Evolutionary conservation across 1,140 invertebrate genomes (phyloP).

Genomic region (Gryllus bimaculatus): DNA sequence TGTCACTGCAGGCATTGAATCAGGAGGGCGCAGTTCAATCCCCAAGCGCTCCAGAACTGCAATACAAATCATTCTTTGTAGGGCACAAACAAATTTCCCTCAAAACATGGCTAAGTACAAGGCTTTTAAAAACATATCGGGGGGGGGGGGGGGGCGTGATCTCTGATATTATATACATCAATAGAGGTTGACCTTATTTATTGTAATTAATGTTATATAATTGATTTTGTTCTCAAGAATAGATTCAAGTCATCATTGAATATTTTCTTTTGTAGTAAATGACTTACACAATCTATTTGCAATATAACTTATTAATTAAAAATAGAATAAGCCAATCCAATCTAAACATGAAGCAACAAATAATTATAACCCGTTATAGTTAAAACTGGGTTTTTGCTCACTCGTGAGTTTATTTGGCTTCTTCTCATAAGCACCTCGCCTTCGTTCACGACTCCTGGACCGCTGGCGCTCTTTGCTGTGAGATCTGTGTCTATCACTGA

Average conservation of each 20-base stretch:
- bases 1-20: slow-evolving; percentile 13
- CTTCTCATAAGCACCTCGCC: slow-evolving; percentile 17
- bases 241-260: too few species aligned
- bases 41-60: slow-evolving; percentile 18
- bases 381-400: not conserved
- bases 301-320: too few species aligned
- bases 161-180: too few species aligned
- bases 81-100: not conserved
- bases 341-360: too few species aligned
- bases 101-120: not conserved
- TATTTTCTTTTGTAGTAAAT: too few species aligned
- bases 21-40: slow-evolving; percentile 12
- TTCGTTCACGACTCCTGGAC: slow-evolving; percentile 9
- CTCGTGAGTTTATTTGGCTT: slow-evolving; percentile 19
- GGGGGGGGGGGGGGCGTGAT: too few species aligned
- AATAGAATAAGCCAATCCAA: too few species aligned
- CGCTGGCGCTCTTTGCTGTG: slow-evolving; percentile 8
- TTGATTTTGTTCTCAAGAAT: too few species aligned
- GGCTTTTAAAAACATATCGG: not conserved
- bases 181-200: too few species aligned
- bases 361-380: too few species aligned
- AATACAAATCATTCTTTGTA: not conserved
- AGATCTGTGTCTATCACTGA: not conserved
- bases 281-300: too few species aligned
- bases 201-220: too few species aligned